Percentiles rank a stretch among this genome's conserved stretches.
These are phyloP conservation scores for Ips nitidus DNA, from an alignment of 1,140 invertebrate genomes.

Conservation along the genomic window DNA sequence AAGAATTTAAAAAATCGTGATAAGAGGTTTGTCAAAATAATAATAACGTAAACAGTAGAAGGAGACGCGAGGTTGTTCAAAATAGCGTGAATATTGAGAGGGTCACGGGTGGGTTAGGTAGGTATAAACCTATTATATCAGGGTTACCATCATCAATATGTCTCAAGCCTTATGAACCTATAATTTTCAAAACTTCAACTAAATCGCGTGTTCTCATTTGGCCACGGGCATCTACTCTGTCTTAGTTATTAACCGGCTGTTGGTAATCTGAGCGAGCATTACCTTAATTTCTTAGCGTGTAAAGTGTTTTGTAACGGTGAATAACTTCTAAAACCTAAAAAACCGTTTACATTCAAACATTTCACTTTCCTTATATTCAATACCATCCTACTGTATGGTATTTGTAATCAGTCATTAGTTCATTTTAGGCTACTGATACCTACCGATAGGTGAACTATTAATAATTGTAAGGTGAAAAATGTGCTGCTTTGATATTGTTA, in stretches of 20 bases:
- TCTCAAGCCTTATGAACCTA: constrained; percentile 36
- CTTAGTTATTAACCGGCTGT: constrained; percentile 34
- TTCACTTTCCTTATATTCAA: constrained; percentile 4
- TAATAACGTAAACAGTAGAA: constrained; percentile 8
- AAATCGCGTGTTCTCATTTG: constrained; percentile 37
- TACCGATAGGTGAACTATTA: constrained; percentile 28
- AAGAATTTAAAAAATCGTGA: constrained; percentile 7
- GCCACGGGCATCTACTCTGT: constrained; percentile 34
- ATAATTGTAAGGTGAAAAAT: constrained; percentile 29
- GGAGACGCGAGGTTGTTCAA: constrained; percentile 15
- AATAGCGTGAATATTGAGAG: constrained; percentile 31
- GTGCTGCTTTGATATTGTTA: constrained; percentile 31
- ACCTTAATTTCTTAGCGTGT: constrained; percentile 36
- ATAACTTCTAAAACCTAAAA: not conserved
- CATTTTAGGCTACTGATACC: constrained; percentile 33
- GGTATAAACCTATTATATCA: constrained; percentile 31
- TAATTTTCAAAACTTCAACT: constrained; percentile 38
- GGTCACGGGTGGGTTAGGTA: constrained; percentile 22
- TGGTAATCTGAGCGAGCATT: constrained; percentile 34
- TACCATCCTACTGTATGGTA: constrained; percentile 11
- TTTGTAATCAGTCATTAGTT: constrained; percentile 24
- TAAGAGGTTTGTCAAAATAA: constrained; percentile 20
- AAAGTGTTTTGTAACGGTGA: constrained; percentile 22
- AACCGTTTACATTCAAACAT: not conserved
- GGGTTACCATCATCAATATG: constrained; percentile 37